A percentile compares a stretch with the other conserved stretches of the same genome.
phyloP scores from a whole-genome alignment of 2,888 invertebrate genomes.

The Caenorhabditis afra region DNA sequence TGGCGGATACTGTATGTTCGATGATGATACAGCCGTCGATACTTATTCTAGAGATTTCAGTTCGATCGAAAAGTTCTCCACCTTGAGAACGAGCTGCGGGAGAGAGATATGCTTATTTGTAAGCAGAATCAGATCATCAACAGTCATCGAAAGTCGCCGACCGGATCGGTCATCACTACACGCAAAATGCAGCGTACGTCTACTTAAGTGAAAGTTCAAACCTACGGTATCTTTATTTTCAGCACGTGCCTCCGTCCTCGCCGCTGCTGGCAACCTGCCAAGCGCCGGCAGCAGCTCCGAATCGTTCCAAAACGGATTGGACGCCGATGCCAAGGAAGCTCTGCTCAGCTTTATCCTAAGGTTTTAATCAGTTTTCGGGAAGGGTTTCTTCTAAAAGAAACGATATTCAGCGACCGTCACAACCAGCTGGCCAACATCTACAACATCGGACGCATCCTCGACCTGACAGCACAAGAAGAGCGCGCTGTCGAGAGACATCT shows the following conservation, averaged over 20 bases:
- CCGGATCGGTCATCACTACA: constrained; percentile 39
- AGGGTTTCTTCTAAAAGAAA: no score
- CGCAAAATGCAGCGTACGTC: constrained; percentile 49
- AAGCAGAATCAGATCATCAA: constrained; percentile 71
- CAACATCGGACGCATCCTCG: constrained; percentile 64
- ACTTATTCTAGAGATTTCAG: constrained; percentile 56
- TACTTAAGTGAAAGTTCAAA: not conserved
- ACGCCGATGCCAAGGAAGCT: constrained; percentile 47
- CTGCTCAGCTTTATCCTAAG: constrained; percentile 59
- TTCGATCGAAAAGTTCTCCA: constrained; percentile 65
- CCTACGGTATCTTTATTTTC: not conserved
- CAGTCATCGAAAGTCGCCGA: constrained; percentile 62
- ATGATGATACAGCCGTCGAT: no score
- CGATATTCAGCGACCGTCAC: constrained; percentile 62
- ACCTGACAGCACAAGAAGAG: constrained; percentile 60
- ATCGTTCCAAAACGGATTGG: constrained; percentile 60
- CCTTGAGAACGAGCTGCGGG: constrained; percentile 69
- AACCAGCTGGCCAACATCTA: constrained; percentile 66
- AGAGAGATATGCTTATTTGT: constrained; percentile 70
- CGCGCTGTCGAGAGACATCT: constrained; percentile 58
- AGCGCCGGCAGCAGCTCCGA: constrained; percentile 66
- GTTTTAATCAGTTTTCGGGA: no score
- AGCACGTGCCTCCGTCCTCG: constrained; percentile 50
- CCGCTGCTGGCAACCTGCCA: constrained; percentile 53
- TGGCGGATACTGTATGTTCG: constrained; percentile 62